Conservation (phyloP, 2,113 vertebrate species). For the Machaerirhynchus nigripectus region DNA sequence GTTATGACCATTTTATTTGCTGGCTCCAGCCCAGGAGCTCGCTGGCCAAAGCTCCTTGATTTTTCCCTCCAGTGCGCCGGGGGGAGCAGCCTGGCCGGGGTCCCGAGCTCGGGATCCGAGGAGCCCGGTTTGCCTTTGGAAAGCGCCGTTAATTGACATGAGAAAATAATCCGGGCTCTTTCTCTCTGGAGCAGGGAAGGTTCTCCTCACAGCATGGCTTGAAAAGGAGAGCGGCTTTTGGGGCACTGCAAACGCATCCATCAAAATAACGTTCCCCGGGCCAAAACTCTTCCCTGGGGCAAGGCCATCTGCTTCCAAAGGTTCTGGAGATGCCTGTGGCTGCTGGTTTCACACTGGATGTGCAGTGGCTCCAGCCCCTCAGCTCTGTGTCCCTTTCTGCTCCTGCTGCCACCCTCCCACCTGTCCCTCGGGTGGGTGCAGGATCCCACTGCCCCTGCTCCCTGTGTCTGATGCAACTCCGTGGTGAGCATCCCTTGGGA, state of each 20-base stretch:
- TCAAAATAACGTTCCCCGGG: neutral
- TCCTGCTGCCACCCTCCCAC: rapidly evolving
- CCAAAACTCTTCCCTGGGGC: conserved; percentile 2
- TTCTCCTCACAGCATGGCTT: neutral
- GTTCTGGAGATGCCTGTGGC: neutral
- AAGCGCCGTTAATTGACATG: conserved; percentile 38
- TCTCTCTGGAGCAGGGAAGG: conserved; percentile 8
- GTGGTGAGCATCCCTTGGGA: rapidly evolving
- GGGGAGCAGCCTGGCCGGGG: neutral
- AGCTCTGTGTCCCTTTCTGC: neutral
- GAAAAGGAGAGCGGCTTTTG: neutral
- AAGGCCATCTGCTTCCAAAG: neutral
- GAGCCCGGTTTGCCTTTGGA: conserved; percentile 41
- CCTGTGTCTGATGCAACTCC: neutral
- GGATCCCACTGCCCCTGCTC: neutral
- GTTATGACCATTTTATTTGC: conserved; percentile 55
- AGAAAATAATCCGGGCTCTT: conserved; percentile 47
- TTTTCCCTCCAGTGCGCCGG: neutral
- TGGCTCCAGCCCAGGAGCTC: conserved; percentile 27
- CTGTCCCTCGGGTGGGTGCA: rapidly evolving
- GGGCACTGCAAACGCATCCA: neutral
- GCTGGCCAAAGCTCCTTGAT: conserved; percentile 22
- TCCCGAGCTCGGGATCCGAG: conserved; percentile 3
- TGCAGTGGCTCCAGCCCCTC: neutral
- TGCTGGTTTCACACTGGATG: neutral